These are phyloP conservation scores for Ditylenchus dipsaci DNA, from an alignment of 1,140 invertebrate genomes.

Conservation along the genomic window DNA sequence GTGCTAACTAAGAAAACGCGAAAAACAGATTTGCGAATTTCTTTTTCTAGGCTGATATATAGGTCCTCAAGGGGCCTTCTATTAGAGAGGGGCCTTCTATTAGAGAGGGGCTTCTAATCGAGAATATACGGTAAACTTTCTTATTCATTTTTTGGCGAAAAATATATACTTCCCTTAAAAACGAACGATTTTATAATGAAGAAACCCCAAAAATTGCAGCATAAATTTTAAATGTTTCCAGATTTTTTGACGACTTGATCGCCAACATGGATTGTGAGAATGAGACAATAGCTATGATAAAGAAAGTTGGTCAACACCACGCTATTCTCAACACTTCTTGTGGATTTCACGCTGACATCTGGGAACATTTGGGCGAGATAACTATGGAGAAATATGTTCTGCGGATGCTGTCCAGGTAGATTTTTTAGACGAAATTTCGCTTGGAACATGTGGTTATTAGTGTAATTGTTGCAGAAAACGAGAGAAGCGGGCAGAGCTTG, in stretches of 20 bases:
- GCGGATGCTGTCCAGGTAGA: conserved; percentile 49
- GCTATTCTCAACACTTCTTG: conserved; percentile 45
- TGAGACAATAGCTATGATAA: conserved; percentile 35
- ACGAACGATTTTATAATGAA: no score
- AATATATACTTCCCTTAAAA: no score
- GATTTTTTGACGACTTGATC: conserved; percentile 55
- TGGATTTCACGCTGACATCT: conserved; percentile 49
- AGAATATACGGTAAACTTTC: no score
- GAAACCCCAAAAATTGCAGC: background rate
- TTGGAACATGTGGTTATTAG: background rate
- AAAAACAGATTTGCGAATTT: no score
- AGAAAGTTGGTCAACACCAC: conserved; percentile 33
- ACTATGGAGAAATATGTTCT: conserved; percentile 53
- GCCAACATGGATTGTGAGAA: conserved; percentile 45
- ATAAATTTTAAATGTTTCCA: conserved; percentile 25
- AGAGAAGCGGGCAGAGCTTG: conserved; percentile 43
- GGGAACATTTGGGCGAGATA: conserved; percentile 53
- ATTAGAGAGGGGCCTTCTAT: no score
- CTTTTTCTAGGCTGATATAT: no score
- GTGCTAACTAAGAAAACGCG: no score
- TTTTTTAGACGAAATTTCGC: background rate
- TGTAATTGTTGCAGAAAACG: conserved; percentile 27
- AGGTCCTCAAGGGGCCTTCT: no score
- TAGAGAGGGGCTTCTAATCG: no score
- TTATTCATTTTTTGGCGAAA: no score